These are phyloP conservation scores for Halictus quadricinctus DNA, from an alignment of 2,888 invertebrate genomes.

Conservation along the genomic window DNA sequence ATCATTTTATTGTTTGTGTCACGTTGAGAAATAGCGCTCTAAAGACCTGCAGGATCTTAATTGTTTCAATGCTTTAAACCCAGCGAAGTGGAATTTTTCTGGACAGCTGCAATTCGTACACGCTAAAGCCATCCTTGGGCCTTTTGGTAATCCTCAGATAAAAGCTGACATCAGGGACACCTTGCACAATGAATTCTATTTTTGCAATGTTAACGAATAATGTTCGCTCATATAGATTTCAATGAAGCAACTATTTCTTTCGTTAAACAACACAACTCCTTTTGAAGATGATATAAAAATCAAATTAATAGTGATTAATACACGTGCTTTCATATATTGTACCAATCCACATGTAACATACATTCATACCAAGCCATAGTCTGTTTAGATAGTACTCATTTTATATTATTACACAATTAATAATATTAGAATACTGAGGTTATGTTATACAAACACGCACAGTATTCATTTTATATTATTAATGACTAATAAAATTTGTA, in stretches of 20 bases:
- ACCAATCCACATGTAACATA: background rate
- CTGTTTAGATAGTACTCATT: background rate
- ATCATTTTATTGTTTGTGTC: conserved; percentile 6
- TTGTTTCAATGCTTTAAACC: conserved; percentile 2
- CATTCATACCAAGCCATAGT: background rate
- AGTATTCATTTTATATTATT: background rate
- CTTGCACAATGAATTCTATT: background rate
- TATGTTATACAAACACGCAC: background rate
- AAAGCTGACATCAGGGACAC: background rate
- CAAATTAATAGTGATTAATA: background rate
- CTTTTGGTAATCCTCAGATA: background rate
- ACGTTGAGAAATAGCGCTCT: background rate
- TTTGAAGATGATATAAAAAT: background rate
- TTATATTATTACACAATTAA: background rate
- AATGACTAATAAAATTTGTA: too few relatives aligned
- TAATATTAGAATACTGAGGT: background rate
- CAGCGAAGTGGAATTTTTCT: conserved; percentile 2
- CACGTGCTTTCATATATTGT: background rate
- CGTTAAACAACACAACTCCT: background rate
- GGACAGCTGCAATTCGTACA: conserved; percentile 1
- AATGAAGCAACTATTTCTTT: background rate
- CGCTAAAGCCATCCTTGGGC: background rate
- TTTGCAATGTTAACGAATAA: background rate
- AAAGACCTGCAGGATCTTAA: background rate
- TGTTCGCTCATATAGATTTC: background rate